A percentile compares a stretch with the other conserved stretches of the same genome.
These are phyloP conservation scores for Patella vulgata DNA, from an alignment of 1,140 invertebrate genomes.

Conservation along the genomic window DNA sequence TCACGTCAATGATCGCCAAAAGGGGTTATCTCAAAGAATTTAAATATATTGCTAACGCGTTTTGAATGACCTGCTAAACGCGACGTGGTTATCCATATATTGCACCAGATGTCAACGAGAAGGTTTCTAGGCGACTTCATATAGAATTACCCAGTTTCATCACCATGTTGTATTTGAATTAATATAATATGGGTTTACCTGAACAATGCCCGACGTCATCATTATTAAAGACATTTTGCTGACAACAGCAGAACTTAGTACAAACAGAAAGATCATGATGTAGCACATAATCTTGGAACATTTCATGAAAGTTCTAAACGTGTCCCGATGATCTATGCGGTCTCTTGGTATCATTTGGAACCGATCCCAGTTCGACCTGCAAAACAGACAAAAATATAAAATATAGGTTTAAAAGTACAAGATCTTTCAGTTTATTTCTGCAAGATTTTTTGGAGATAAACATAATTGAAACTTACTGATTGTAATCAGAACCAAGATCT, in stretches of 20 bases:
- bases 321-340: conserved; percentile 32
- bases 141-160: no score
- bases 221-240: conserved; percentile 48
- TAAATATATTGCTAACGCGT: no score
- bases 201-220: conserved; percentile 44
- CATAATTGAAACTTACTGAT: background rate
- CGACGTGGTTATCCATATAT: no score
- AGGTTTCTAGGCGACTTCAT: no score
- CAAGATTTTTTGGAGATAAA: background rate
- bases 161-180: no score
- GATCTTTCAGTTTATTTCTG: background rate
- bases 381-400: conserved; percentile 14
- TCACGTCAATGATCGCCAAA: no score
- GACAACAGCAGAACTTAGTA: conserved; percentile 43
- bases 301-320: conserved; percentile 38
- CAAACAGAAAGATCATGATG: conserved; percentile 40
- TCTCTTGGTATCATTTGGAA: conserved; percentile 59
- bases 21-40: no score
- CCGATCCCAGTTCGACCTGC: conserved; percentile 48
- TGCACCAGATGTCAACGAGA: no score
- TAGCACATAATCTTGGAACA: conserved; percentile 51
- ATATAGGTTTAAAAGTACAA: background rate
- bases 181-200: no score
- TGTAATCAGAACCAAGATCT: background rate
- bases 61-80: no score